Evolutionary conservation across 2,113 vertebrate species (phyloP), one percentile per base, ranked within the genome.

Genomic region (Puffinus mauretanicus): DNA sequence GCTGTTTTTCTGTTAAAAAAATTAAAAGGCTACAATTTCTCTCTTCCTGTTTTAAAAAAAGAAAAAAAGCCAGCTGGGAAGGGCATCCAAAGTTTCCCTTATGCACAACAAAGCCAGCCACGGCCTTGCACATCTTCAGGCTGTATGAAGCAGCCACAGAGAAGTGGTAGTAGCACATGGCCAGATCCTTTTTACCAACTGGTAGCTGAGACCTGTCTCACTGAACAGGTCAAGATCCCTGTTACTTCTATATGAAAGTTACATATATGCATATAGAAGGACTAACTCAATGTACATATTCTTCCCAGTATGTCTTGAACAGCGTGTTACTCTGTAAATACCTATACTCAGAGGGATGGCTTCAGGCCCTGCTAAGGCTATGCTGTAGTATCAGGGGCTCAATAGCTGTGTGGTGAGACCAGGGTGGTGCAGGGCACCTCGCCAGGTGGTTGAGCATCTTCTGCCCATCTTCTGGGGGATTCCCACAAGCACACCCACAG

Each of bases 371-470:
- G 18, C 12, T 84, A 66, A 67, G 42, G n/a, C 42, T 75, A 11
- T 70, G 19, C 36, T 82, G 42, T 38, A 62, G 27, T 42, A 78
- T 25, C 81, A 57, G 46, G 24, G 13, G 13, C 32, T 91, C 46
- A 34, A 4, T 11, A 70, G 24, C 40, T 66, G 8, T 29, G 40
- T 67, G 32, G n/a, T 78, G 52, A 78, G 42, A 70, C 27, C 60
- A 80, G 13, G 9, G 26, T 73, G 66, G 29, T 38, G 19, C 44
- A 90, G 30, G 26, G 8, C 44, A 81, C 26, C 60, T 16, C 61
- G 32, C 10, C 0, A 0, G 46, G 8, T 29, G 38, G 30, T 3
- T 51, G 15, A 76, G 7, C 22, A 55, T 32, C 61, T 60, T 64
- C 49, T 69, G 17, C 16, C 47, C 14, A 10, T 86, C n/a, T 65